Evolutionary conservation across 2,113 vertebrate genomes (phyloP).

Genomic region (Otis tarda): DNA sequence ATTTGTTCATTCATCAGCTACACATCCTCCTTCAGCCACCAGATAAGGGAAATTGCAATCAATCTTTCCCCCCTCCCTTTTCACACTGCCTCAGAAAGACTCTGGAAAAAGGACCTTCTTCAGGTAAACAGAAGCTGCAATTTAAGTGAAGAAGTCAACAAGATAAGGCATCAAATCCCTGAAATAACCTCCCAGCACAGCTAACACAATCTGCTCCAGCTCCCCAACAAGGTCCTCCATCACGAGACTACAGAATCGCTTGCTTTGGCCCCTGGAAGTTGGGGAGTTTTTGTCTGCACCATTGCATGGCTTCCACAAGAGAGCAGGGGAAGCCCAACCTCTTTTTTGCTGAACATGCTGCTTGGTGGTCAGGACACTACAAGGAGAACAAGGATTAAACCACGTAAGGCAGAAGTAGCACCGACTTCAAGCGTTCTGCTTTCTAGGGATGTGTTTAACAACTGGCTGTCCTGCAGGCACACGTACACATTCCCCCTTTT

Average conservation of each 20-base stretch:
- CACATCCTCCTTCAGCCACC: fast-evolving
- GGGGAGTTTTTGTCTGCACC: not conserved
- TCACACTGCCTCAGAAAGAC: not conserved
- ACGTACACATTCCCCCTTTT: not conserved
- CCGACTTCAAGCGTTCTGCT: not conserved
- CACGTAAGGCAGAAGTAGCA: not conserved
- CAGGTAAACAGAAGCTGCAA: not conserved
- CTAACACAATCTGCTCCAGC: no score
- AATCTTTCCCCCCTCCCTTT: not conserved
- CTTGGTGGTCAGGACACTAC: not conserved
- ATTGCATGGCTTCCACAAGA: not conserved
- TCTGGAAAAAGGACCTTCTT: not conserved
- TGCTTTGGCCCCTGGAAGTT: not conserved
- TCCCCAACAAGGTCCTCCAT: fast-evolving
- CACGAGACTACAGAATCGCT: not conserved
- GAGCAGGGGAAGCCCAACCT: not conserved
- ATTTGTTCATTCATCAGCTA: not conserved
- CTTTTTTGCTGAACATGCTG: fast-evolving
- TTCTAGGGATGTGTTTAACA: not conserved
- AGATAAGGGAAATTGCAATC: not conserved
- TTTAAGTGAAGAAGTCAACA: not conserved
- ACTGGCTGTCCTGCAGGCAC: not conserved
- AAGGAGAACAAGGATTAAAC: not conserved
- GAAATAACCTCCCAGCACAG: fast-evolving
- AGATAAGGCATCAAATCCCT: not conserved